phyloP scores from a whole-genome alignment of 1,140 invertebrate genomes.

The Maniola jurtina region DNA sequence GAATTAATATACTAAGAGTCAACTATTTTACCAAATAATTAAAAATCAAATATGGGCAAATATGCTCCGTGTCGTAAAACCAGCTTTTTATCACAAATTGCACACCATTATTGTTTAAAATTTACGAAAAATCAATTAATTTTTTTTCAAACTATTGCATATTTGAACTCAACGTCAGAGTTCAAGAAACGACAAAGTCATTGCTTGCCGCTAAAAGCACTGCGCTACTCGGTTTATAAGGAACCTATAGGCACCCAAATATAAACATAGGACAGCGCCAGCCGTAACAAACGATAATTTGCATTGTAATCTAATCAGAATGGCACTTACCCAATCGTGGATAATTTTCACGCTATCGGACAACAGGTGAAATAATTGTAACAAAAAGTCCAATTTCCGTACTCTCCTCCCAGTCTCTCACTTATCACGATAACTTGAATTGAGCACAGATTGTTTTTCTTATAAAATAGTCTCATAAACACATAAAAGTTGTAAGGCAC shows the following conservation, averaged over 20 bases:
- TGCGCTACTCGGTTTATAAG: conserved; percentile 53
- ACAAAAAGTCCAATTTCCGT: conserved; percentile 60
- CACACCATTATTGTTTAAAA: neutral
- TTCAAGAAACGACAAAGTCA: conserved; percentile 46
- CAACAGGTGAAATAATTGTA: conserved; percentile 48
- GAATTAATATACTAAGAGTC: no score
- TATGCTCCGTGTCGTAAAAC: neutral
- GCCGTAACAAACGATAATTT: conserved; percentile 68
- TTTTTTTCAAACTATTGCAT: conserved; percentile 6
- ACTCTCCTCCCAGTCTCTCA: conserved; percentile 55
- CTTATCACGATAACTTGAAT: conserved; percentile 60
- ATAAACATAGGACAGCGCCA: conserved; percentile 53
- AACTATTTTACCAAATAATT: neutral
- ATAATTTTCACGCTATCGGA: conserved; percentile 71
- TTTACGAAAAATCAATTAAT: conserved; percentile 1
- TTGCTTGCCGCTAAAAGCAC: conserved; percentile 43
- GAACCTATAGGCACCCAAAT: conserved; percentile 49
- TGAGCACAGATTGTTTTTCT: conserved; percentile 55
- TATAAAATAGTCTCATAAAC: conserved; percentile 50
- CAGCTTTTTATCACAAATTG: neutral
- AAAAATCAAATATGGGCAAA: neutral
- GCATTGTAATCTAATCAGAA: conserved; percentile 76
- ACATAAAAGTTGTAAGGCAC: conserved; percentile 56
- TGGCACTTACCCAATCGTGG: conserved; percentile 76
- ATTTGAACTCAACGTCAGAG: conserved; percentile 26